Conservation (phyloP, 2,113 vertebrate species). For the Podocnemis expansa region DNA sequence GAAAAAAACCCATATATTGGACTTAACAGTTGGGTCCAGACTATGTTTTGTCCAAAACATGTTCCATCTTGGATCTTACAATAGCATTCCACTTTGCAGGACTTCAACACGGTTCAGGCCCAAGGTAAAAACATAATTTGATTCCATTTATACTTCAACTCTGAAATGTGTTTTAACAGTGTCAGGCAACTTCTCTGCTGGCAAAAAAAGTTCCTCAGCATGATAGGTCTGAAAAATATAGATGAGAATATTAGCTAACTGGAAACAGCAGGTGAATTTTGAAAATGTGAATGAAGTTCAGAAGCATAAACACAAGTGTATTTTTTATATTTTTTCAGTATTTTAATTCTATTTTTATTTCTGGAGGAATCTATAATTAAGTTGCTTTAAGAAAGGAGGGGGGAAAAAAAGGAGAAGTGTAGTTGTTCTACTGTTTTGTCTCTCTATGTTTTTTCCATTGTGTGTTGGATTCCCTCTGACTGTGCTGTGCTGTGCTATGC, state of each 20-base stretch:
- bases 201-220: background rate
- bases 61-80: background rate
- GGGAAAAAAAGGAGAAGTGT: background rate
- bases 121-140: background rate
- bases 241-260: background rate
- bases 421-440: background rate
- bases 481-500: fast-evolving
- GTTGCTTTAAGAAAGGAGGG: background rate
- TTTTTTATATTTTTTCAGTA: background rate
- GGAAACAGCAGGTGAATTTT: background rate
- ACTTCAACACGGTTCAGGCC: background rate
- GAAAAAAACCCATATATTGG: background rate
- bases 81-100: background rate
- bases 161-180: background rate
- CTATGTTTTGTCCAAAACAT: background rate
- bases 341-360: background rate
- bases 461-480: background rate
- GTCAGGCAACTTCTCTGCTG: background rate
- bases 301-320: background rate
- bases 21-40: background rate
- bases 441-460: fast-evolving
- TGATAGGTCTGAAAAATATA: background rate
- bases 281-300: background rate
- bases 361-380: background rate
- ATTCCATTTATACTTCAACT: background rate